Conservation (phyloP, 2,797 vertebrate species). For the Sebastes variabilis region DNA sequence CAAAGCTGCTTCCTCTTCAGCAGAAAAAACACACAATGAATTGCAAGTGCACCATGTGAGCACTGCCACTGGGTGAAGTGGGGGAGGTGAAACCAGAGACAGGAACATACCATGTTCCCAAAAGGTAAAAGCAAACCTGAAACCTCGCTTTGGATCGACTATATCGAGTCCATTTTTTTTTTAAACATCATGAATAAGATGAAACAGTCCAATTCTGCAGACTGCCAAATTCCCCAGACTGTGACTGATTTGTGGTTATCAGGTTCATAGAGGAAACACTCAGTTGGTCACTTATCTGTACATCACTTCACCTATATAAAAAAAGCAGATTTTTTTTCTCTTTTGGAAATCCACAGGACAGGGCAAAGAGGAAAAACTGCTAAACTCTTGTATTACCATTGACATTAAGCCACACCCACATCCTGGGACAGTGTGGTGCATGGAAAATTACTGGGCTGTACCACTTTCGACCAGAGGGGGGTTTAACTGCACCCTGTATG, state of each 20-base stretch:
- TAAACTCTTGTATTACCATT: conserved; percentile 24
- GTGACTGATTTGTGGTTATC: neutral
- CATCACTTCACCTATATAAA: neutral
- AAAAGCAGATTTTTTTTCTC: neutral
- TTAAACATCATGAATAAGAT: neutral
- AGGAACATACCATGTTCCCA: conserved; percentile 41
- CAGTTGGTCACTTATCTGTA: neutral
- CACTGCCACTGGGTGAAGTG: conserved; percentile 50
- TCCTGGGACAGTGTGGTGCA: conserved; percentile 57
- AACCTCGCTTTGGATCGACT: neutral
- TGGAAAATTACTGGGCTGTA: conserved; percentile 82
- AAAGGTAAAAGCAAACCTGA: conserved; percentile 18
- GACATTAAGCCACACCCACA: conserved; percentile 76
- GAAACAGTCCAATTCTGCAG: neutral
- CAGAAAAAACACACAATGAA: conserved; percentile 49
- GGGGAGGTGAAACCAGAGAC: conserved; percentile 63
- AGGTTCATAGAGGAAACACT: neutral
- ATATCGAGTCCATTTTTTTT: neutral
- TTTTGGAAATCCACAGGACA: neutral
- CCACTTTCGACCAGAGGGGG: conserved; percentile 61
- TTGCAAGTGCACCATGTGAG: conserved; percentile 63
- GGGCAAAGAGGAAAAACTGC: conserved; percentile 16
- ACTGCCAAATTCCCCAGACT: conserved; percentile 1
- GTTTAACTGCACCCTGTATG: conserved; percentile 8
- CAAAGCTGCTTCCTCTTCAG: conserved; percentile 35